Evolutionary conservation across 1,140 invertebrate genomes (phyloP).

Genomic region (Dendrolimus kikuchii): DNA sequence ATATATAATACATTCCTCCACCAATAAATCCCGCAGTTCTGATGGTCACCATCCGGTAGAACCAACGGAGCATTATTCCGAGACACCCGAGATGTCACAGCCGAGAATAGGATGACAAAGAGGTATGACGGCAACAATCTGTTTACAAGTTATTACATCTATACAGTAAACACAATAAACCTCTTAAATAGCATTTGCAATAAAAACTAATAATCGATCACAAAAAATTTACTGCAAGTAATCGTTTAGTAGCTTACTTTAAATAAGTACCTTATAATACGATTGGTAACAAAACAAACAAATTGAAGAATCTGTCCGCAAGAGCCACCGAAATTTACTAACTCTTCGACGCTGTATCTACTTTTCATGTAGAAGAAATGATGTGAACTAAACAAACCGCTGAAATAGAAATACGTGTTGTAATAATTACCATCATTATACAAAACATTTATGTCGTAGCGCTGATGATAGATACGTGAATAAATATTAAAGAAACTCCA

Average conservation of each 20-base stretch:
- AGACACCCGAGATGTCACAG: slow-evolving; percentile 29
- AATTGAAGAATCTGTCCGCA: slow-evolving; percentile 49
- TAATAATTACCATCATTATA: no score
- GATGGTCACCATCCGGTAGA: slow-evolving; percentile 35
- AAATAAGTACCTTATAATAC: slow-evolving; percentile 40
- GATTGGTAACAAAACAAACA: slow-evolving; percentile 56
- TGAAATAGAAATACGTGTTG: slow-evolving; percentile 11
- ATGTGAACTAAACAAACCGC: slow-evolving; percentile 55
- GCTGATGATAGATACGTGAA: background rate
- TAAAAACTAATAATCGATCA: no score
- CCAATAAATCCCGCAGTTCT: slow-evolving; percentile 38
- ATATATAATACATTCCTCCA: slow-evolving; percentile 56
- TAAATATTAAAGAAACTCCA: background rate
- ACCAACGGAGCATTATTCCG: slow-evolving; percentile 26
- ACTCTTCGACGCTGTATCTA: slow-evolving; percentile 45
- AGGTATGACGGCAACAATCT: slow-evolving; percentile 51
- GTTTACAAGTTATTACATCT: no score
- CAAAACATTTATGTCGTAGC: background rate
- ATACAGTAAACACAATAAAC: no score
- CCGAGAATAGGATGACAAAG: slow-evolving; percentile 36
- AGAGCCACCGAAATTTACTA: slow-evolving; percentile 39
- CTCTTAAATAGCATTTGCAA: no score
- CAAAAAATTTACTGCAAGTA: background rate
- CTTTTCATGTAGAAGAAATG: slow-evolving; percentile 62
- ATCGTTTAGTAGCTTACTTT: background rate